Conservation (phyloP, 2,888 invertebrate species). For the Ariolimax columbianus region DNA sequence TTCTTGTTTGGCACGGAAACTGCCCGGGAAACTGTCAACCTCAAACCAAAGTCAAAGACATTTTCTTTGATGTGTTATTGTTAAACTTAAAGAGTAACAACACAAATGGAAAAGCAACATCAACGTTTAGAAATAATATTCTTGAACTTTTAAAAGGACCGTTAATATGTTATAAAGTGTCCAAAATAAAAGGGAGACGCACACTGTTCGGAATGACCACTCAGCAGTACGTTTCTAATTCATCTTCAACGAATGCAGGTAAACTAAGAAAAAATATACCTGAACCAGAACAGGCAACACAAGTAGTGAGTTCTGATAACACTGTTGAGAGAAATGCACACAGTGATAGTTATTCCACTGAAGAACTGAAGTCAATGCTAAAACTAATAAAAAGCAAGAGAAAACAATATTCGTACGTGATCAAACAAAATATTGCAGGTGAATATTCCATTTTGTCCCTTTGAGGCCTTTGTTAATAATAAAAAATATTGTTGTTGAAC, state of each 20-base stretch:
- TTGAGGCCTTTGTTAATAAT: too few species aligned
- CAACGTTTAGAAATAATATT: too few species aligned
- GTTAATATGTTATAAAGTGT: neutral
- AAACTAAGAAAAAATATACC: neutral
- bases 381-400: neutral
- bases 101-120: neutral
- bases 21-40: neutral
- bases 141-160: neutral
- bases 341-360: too few species aligned
- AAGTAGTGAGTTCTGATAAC: neutral
- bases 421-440: constrained; percentile 21
- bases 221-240: neutral
- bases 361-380: neutral
- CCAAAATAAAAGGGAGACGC: neutral
- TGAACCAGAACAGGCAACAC: too few species aligned
- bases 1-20: neutral
- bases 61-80: neutral
- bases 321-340: neutral
- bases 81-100: too few species aligned
- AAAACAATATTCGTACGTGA: constrained; percentile 1
- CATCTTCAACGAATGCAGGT: neutral
- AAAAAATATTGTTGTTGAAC: too few species aligned
- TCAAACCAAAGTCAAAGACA: neutral
- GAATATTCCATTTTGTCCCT: too few species aligned
- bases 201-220: neutral